phyloP scores from a whole-genome alignment of 2,797 vertebrate species.

The Mormyrops boulengeri region DNA sequence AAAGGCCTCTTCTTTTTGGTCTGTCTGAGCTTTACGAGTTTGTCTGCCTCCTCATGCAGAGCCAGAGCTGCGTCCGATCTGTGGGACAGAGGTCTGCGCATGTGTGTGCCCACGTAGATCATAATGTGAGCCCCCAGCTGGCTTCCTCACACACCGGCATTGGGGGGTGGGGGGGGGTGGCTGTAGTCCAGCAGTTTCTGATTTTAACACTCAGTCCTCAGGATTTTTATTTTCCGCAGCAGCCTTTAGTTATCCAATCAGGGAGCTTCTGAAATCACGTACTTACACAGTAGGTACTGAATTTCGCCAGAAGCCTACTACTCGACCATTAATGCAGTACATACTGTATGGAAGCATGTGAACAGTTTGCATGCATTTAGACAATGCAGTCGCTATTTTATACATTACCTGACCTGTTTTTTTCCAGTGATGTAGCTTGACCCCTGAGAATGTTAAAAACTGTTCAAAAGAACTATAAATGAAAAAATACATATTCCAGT shows the following conservation, averaged over 20 bases:
- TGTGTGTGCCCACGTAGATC: constrained; percentile 41
- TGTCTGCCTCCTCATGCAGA: constrained; percentile 57
- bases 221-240: background rate
- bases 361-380: background rate
- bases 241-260: background rate
- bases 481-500: background rate
- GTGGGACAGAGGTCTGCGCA: constrained; percentile 33
- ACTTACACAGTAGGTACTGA: background rate
- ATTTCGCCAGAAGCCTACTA: background rate
- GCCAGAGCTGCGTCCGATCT: constrained; percentile 48
- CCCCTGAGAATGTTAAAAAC: background rate
- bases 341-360: background rate
- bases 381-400: background rate
- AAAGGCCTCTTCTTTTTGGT: constrained; percentile 48
- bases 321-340: background rate
- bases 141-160: background rate
- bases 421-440: background rate
- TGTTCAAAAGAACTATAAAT: constrained; percentile 52
- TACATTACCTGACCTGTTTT: background rate
- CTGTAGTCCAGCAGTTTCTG: background rate
- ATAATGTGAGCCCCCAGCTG: constrained; percentile 47
- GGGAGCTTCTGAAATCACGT: background rate
- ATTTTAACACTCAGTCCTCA: background rate
- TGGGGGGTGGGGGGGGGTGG: background rate
- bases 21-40: constrained; percentile 45